Evolutionary conservation across 2,888 invertebrate species (phyloP).

Genomic region (Helleia helle): DNA sequence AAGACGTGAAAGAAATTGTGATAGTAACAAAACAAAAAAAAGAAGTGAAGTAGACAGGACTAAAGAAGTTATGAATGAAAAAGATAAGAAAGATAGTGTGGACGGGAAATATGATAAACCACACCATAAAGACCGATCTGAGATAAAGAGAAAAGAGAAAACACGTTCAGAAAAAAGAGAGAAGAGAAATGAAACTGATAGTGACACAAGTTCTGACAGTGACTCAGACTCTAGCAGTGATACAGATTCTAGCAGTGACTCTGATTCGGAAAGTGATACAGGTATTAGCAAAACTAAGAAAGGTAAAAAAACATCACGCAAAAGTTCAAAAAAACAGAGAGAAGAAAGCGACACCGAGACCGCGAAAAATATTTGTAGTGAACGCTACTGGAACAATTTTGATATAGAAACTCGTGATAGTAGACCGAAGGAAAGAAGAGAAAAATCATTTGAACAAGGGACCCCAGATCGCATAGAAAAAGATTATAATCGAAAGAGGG

Average conservation of each 20-base stretch:
- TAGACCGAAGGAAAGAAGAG: constrained; percentile 14
- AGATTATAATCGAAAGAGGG: too few relatives aligned
- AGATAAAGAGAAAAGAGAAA: too few relatives aligned
- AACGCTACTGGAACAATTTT: constrained; percentile 31
- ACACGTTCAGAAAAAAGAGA: background rate
- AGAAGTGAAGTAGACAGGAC: background rate
- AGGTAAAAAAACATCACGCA: background rate
- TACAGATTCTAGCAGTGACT: background rate
- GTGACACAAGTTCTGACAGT: constrained; percentile 4
- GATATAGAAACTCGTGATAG: constrained; percentile 28
- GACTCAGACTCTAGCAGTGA: background rate
- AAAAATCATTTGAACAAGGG: too few relatives aligned
- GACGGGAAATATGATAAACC: background rate
- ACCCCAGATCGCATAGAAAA: too few relatives aligned
- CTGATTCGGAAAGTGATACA: constrained; percentile 7
- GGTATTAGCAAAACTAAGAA: constrained; percentile 2
- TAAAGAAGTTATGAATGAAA: background rate
- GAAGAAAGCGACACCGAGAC: background rate
- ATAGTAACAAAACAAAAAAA: background rate
- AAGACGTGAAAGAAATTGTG: background rate
- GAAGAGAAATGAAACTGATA: background rate
- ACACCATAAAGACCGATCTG: too few relatives aligned
- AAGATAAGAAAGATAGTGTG: background rate
- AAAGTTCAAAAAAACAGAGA: background rate
- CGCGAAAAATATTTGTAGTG: constrained; percentile 15